Percentiles rank a stretch among this genome's conserved stretches.
These are phyloP conservation scores for Nibea albiflora DNA, from an alignment of 2,113 vertebrate species.

Conservation along the genomic window DNA sequence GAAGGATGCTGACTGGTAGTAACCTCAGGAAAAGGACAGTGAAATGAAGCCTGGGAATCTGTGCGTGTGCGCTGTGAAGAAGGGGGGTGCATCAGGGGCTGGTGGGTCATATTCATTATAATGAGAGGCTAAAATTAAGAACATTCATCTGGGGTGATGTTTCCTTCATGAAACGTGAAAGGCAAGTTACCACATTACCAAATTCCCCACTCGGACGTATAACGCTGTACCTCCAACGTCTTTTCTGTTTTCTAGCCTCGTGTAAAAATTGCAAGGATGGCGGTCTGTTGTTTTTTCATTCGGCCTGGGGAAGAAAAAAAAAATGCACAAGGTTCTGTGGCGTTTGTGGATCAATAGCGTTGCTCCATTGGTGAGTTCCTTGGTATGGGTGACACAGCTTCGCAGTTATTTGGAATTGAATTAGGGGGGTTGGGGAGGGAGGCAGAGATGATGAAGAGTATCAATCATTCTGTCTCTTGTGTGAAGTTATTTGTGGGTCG, in stretches of 20 bases:
- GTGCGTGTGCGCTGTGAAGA: slow-evolving; percentile 15
- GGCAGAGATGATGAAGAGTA: slow-evolving; percentile 86
- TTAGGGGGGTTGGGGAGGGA: slow-evolving; percentile 80
- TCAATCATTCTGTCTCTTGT: slow-evolving; percentile 88
- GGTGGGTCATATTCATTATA: slow-evolving; percentile 58
- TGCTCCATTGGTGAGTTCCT: slow-evolving; percentile 79
- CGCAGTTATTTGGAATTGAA: slow-evolving; percentile 87
- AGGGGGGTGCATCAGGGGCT: not conserved
- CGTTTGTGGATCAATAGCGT: slow-evolving; percentile 81
- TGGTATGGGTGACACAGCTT: slow-evolving; percentile 84
- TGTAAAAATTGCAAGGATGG: slow-evolving; percentile 27
- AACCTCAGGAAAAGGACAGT: slow-evolving; percentile 79
- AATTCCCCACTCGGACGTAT: slow-evolving; percentile 14
- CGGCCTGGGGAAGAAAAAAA: slow-evolving; percentile 26
- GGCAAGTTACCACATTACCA: slow-evolving; percentile 7
- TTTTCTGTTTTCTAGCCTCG: slow-evolving; percentile 17
- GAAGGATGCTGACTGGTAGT: slow-evolving; percentile 83
- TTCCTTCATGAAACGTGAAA: slow-evolving; percentile 44
- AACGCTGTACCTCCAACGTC: slow-evolving; percentile 3
- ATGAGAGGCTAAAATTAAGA: slow-evolving; percentile 73
- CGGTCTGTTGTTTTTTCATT: slow-evolving; percentile 29
- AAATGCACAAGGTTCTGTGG: slow-evolving; percentile 66
- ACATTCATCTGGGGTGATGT: slow-evolving; percentile 68
- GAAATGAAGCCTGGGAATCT: slow-evolving; percentile 66
- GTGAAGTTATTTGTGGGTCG: slow-evolving; percentile 86